Evolutionary conservation across 1,140 invertebrate genomes (phyloP), one percentile per base, ranked within the genome.

Genomic region (Tetramorium simillimum): DNA sequence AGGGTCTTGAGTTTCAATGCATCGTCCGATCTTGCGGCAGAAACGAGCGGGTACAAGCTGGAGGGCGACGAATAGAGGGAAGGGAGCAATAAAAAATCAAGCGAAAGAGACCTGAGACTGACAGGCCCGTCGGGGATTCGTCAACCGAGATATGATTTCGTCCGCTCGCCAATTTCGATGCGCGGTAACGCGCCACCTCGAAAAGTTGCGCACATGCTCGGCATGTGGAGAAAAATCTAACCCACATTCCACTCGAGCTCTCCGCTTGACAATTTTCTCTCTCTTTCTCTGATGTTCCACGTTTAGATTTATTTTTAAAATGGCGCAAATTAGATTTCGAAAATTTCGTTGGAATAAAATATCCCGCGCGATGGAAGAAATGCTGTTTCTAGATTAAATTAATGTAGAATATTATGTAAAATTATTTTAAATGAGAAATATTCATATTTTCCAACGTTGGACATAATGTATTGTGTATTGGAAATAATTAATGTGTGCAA

Each of bases 1-100:
- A 93, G 88, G 86, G 88, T 92, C 88, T 92, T 90, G 87, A 90
- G 92, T 91, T 93, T 92, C 90, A 93, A 93, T 93, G 82, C 90
- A 24, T 70, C 86, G 89, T 87, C 90, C 87, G 84, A 91, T 91
- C 89, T 85, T 69, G 78, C 73, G 53, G 65, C 43, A 58, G 77
- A 72, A 86, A 82, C 77, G 78, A 81, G 24, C 62, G 62, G 43
- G 72, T 78, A 78, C 69, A 80, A 67, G 21, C n/a, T 16, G 21
- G 21, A 51, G 62, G 46, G 86, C 9, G 46, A 65, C 46, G 51
- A 24, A 73, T 51, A 24, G 18, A 56, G 43, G 24, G 28, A 18
- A 58, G n/a, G 49, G 24, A 63, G 51, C 67, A 75, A 85, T 53
- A 85, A 24, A 80, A 81, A 69, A 69, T 81, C 60, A 67, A 81